phyloP scores from a whole-genome alignment of 2,888 invertebrate species.

The Eristalinus sepulchralis region DNA sequence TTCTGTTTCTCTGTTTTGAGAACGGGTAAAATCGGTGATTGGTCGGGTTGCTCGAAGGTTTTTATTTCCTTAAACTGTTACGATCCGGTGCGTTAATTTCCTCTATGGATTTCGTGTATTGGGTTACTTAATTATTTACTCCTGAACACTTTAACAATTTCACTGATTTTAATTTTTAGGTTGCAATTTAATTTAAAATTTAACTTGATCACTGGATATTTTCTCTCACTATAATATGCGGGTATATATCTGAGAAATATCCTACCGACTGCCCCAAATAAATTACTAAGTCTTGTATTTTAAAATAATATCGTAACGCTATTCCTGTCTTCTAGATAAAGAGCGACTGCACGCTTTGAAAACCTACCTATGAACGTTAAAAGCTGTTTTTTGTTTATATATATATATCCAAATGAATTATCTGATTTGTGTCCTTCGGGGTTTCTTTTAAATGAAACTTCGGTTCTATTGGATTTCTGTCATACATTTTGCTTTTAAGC shows the following conservation, averaged over 20 bases:
- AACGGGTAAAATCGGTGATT: not conserved
- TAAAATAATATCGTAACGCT: not conserved
- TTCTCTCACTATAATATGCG: no score
- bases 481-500: no score
- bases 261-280: no score
- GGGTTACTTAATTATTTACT: not conserved
- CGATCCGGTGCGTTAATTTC: not conserved
- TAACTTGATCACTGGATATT: no score
- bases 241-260: no score
- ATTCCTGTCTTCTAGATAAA: conserved; percentile 16
- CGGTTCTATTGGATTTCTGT: no score
- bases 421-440: no score
- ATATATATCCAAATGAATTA: conserved; percentile 65
- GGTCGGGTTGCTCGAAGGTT: not conserved
- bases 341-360: conserved; percentile 15
- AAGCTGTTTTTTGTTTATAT: conserved; percentile 52
- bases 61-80: not conserved
- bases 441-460: no score
- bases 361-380: conserved; percentile 21
- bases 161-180: no score
- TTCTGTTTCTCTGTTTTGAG: not conserved
- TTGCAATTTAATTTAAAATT: no score
- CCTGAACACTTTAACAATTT: no score
- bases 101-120: not conserved
- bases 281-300: no score